Conservation (phyloP, 2,113 vertebrate genomes). For the Pseudorasbora parva region DNA sequence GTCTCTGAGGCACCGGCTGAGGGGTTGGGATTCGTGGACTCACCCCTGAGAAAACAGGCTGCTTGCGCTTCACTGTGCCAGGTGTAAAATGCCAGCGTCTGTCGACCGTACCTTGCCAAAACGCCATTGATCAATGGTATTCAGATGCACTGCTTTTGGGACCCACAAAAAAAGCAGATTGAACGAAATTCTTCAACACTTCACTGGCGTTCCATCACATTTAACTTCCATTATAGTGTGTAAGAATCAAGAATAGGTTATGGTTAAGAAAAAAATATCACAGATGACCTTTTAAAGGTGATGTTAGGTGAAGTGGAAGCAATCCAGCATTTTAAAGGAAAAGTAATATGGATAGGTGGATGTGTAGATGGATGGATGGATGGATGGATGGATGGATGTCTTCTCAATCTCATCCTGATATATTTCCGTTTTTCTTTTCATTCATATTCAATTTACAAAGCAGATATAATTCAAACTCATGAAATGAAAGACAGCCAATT, state of each 20-base stretch:
- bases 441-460: background rate
- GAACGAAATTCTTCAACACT: constrained; percentile 13
- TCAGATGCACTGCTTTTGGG: constrained; percentile 25
- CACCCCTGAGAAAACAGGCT: background rate
- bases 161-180: background rate
- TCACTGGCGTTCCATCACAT: background rate
- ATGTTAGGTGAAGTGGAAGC: constrained; percentile 19
- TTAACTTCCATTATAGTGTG: background rate
- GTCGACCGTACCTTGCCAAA: constrained; percentile 28
- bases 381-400: no score
- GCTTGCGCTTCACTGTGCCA: constrained; percentile 13
- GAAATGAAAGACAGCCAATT: background rate
- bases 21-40: background rate
- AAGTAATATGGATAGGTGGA: no score
- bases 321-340: background rate
- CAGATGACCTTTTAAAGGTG: constrained; percentile 24
- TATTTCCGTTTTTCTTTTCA: background rate
- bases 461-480: background rate
- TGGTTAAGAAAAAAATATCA: constrained; percentile 8
- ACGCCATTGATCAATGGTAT: background rate
- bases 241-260: constrained; percentile 9
- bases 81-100: constrained; percentile 47
- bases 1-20: background rate
- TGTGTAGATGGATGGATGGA: no score
- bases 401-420: background rate